Base-by-base conservation (phyloP, 2,888 invertebrate species). In the Pseudococcus viburni region DNA sequence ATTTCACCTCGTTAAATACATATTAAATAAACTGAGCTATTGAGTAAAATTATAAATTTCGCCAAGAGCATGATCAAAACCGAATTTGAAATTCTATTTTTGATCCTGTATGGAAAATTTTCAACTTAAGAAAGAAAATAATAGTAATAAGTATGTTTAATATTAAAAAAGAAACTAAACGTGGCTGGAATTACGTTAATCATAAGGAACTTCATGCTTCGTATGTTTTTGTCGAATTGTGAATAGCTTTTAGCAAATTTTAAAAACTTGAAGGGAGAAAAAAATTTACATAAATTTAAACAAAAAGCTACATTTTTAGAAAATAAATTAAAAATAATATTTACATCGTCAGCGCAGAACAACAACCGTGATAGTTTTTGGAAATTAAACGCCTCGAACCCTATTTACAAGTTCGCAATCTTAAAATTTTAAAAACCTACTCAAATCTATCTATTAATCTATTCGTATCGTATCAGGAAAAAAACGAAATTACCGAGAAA, bases 401-500 rank as follows among this genome's bases (percentile, higher is more conserved):
- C 17, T 73, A 33, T 33, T 33, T 73, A 73, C 73, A 73, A 73
- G 73, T 73, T 73, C 33, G 33, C 15, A 17, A 73, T 73, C 73
- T 17, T 68, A 33, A 73, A 73, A 15, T 42, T 46, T 39, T 80
- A 11, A 83, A 83, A 83, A 83, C 19, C 26, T 46, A 83, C 19
- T 83, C 80, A 46, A 83, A 83, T 11, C 6, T 46, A 83, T 33
- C 12, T 3, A 42, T 83, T 19, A 83, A 83, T 83, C 51, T 85
- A 59, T 33, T 59, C n/a, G 22, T 26, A 59, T 4, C 26, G 26
- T 33, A 33, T n/a, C 9, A n/a, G 9, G 51, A 26, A 84, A 55
- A 83, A 51, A 80, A 86, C 22, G 80, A 80, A 88, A 88, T 22
- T 39, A 64, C 19, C 39, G n/a, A 85, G 59, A 68, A 86, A 64